These are phyloP conservation scores for Linyphia triangularis DNA, from an alignment of 2,888 invertebrate genomes.

Conservation along the genomic window DNA sequence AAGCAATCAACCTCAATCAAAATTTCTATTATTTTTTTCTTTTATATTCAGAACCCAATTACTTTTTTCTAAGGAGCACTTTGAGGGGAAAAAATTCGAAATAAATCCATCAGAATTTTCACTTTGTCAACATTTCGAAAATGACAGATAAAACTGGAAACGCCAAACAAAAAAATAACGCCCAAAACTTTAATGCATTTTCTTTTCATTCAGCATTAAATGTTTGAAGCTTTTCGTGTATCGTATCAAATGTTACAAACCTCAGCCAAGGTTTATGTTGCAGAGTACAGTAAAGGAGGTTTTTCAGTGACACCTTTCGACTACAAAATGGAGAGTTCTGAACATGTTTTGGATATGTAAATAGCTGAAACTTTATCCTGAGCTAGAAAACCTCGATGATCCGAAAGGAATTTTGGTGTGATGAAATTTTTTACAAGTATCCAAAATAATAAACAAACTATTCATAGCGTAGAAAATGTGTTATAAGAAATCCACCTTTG, in stretches of 20 bases:
- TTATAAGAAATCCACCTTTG: slow-evolving; percentile 7
- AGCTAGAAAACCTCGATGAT: slow-evolving; percentile 15
- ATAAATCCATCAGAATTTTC: slow-evolving; percentile 41
- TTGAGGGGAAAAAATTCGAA: slow-evolving; percentile 20
- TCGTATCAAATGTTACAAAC: slow-evolving; percentile 62
- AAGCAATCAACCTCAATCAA: neutral
- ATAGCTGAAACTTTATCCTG: slow-evolving; percentile 31
- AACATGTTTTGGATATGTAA: slow-evolving; percentile 58
- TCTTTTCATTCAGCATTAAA: slow-evolving; percentile 49
- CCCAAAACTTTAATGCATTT: slow-evolving; percentile 55
- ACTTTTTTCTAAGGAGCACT: neutral
- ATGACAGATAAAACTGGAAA: slow-evolving; percentile 52
- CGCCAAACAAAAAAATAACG: slow-evolving; percentile 46
- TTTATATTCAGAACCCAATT: slow-evolving; percentile 20
- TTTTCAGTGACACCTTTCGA: slow-evolving; percentile 39
- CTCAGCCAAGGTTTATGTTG: slow-evolving; percentile 35
- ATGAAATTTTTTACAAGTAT: slow-evolving; percentile 23
- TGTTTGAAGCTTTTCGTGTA: slow-evolving; percentile 49
- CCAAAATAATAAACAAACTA: slow-evolving; percentile 44
- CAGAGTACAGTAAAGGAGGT: slow-evolving; percentile 12
- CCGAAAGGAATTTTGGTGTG: slow-evolving; percentile 20
- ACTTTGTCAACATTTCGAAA: slow-evolving; percentile 44
- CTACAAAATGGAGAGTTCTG: slow-evolving; percentile 53
- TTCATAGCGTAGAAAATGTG: slow-evolving; percentile 12
- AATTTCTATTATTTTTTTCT: slow-evolving; percentile 1